phyloP scores from a whole-genome alignment of 2,888 invertebrate species.

The Euzetes globulus region DNA sequence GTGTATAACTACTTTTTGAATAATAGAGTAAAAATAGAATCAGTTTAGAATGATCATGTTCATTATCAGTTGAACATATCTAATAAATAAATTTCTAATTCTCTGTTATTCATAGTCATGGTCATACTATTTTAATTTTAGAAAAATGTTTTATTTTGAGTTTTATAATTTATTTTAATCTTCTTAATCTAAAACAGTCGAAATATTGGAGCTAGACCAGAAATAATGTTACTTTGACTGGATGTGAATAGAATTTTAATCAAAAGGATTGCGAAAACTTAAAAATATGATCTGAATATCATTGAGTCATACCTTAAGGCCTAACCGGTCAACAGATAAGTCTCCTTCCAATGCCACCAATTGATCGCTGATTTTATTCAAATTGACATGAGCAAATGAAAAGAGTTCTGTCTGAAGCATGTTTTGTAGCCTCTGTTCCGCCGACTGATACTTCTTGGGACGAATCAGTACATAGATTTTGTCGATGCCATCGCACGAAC shows the following conservation, averaged over 20 bases:
- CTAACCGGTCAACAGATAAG: constrained; percentile 41
- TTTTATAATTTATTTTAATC: no score
- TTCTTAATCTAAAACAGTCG: no score
- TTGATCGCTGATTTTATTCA: constrained; percentile 25
- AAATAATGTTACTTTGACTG: no score
- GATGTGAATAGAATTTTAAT: no score
- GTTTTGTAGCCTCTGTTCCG: constrained; percentile 59
- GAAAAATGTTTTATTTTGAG: no score
- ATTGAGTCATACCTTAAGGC: constrained; percentile 28
- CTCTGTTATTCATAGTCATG: constrained; percentile 53
- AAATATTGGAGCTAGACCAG: no score
- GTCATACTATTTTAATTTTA: no score
- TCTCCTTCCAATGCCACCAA: constrained; percentile 39
- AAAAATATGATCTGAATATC: neutral
- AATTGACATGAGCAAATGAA: neutral
- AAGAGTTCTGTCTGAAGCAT: constrained; percentile 51
- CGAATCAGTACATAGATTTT: constrained; percentile 70
- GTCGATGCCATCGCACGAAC: constrained; percentile 66
- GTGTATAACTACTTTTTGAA: constrained; percentile 49
- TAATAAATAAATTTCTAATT: constrained; percentile 44
- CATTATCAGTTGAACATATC: no score
- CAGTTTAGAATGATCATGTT: no score
- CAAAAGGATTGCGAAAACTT: no score
- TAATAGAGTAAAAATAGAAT: no score
- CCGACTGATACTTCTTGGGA: constrained; percentile 59